Evolutionary conservation across 2,888 invertebrate species (phyloP), one percentile per base, ranked within the genome.

Genomic region (Pyrocoelia pectoralis): DNA sequence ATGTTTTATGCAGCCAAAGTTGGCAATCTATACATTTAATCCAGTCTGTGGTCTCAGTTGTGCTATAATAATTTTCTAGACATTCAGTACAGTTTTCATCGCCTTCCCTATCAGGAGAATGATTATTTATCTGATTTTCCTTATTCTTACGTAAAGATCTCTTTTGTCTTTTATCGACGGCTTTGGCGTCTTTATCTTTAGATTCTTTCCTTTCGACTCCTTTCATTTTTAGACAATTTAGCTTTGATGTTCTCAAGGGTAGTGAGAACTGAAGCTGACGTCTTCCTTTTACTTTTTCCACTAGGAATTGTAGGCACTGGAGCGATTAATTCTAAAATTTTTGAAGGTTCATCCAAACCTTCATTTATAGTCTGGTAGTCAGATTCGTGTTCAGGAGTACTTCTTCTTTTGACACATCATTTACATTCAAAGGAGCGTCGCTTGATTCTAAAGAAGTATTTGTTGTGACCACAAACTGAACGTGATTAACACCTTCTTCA

Each of bases 71-170:
- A 41, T 41, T 41, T 41, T 41, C 14, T 41, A 41, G 12, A 41
- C 41, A 41, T 41, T 41, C 41, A 41, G 41, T 14, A 41, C 41
- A 13, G 13, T 41, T 13, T 14, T 14, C 12, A 13, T 14, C 13
- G 4, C 14, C 24, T 24, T 24, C n/a, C 24, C 24, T 24, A 8
- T 24, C 24, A 24, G 24, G 8, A 24, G 24, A 24, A 41, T 41
- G 5, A 41, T 41, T 13, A 41, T 41, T 8, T 41, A 14, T 14
- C 13, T 41, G 41, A 41, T 41, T 13, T 41, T 41, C 14, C 41
- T 41, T 41, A 41, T 41, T 41, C 10, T 38, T 38, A 38, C 38
- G 38, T 38, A 38, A 38, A 38, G 38, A n/a, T 38, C 41, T 41
- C 41, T 41, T 41, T 41, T 41, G 41, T 41, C 14, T 41, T 41